A percentile compares a stretch with the other conserved stretches of the same genome.
Conservation (phyloP, 1,140 invertebrate genomes). For the Drosophila parabipectinata region DNA sequence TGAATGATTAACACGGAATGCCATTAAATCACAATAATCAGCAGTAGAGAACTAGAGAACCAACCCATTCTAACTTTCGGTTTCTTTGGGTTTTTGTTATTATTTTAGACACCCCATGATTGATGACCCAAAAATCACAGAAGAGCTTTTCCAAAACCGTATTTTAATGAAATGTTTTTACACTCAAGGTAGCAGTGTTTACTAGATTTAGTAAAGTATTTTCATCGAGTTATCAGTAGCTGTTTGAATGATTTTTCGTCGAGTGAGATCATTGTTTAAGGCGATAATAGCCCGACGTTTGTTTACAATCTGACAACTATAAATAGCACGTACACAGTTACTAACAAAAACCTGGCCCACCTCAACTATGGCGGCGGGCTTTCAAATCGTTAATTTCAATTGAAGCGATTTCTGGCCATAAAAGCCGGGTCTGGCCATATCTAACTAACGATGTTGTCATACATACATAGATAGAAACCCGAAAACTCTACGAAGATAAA, state of each 20-base stretch:
- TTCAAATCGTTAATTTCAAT: constrained; percentile 36
- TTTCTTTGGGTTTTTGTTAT: constrained; percentile 48
- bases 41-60: constrained; percentile 22
- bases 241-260: constrained; percentile 19
- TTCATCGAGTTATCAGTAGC: constrained; percentile 8
- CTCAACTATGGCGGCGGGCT: constrained; percentile 11
- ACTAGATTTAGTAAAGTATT: background rate
- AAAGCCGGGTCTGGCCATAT: constrained; percentile 22
- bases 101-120: constrained; percentile 8
- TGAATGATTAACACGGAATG: constrained; percentile 32
- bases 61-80: constrained; percentile 50
- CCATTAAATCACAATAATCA: constrained; percentile 36
- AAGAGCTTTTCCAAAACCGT: background rate
- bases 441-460: constrained; percentile 61
- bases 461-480: constrained; percentile 5
- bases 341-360: constrained; percentile 1
- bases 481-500: background rate
- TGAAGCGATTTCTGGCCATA: constrained; percentile 34
- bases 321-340: constrained; percentile 19
- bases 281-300: constrained; percentile 23
- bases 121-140: constrained; percentile 8
- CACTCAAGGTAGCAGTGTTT: background rate
- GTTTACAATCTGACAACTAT: constrained; percentile 21
- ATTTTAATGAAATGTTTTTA: constrained; percentile 16
- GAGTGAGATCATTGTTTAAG: constrained; percentile 25